A percentile compares a stretch with the other conserved stretches of the same genome.
Conservation (phyloP, 2,797 vertebrate genomes). For the Oreortyx pictus region DNA sequence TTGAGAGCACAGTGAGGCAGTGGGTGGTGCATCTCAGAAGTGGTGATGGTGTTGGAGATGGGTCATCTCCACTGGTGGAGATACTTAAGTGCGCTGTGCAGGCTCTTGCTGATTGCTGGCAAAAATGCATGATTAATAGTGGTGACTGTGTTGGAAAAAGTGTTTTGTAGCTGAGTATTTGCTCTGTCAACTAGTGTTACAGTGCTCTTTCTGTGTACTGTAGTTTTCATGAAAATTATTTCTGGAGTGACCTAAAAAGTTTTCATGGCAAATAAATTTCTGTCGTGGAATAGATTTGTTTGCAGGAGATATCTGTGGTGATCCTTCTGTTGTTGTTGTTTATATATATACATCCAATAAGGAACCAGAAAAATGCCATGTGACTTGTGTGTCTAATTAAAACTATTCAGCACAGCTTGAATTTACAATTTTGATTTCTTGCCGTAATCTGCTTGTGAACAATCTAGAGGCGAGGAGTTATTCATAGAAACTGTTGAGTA, state of each 20-base stretch:
- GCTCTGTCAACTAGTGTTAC: not conserved
- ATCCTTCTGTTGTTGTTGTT: not conserved
- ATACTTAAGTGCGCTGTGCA: not conserved
- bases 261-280: not conserved
- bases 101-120: not conserved
- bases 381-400: slow-evolving; percentile 57
- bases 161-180: not conserved
- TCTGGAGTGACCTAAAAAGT: not conserved
- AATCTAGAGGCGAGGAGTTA: slow-evolving; percentile 66
- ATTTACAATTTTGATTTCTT: slow-evolving; percentile 72
- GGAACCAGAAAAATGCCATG: not conserved
- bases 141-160: not conserved
- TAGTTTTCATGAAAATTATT: not conserved
- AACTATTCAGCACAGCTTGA: slow-evolving; percentile 56
- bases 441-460: slow-evolving; percentile 66
- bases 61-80: not conserved
- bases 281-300: not conserved
- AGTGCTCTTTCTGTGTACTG: not conserved
- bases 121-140: not conserved
- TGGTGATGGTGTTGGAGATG: not conserved
- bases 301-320: not conserved
- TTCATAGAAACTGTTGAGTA: slow-evolving; percentile 71
- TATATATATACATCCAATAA: not conserved
- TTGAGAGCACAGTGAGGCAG: not conserved
- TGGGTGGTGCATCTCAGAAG: not conserved